phyloP scores from a whole-genome alignment of 2,888 invertebrate species.

The Pediacus dermestoides region DNA sequence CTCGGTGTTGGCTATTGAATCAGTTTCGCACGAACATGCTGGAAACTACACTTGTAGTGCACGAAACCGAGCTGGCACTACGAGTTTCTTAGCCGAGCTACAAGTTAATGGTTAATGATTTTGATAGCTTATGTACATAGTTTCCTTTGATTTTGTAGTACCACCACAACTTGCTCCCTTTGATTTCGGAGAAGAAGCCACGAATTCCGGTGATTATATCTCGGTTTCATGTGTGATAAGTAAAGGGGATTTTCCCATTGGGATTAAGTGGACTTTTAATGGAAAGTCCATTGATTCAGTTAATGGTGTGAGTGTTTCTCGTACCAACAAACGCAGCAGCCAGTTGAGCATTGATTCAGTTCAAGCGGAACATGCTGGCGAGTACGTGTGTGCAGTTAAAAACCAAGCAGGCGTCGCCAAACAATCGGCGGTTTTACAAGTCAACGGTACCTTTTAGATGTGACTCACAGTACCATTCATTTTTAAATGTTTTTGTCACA shows the following conservation, averaged over 20 bases:
- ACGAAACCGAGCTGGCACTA: conserved; percentile 42
- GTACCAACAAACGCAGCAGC: conserved; percentile 52
- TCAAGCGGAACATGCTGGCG: conserved; percentile 53
- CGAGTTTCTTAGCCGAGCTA: conserved; percentile 47
- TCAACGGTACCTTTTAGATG: conserved; percentile 50
- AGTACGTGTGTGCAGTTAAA: conserved; percentile 53
- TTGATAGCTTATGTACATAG: conserved; percentile 21
- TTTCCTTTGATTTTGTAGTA: conserved; percentile 42
- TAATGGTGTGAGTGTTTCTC: conserved; percentile 46
- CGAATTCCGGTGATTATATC: conserved; percentile 63
- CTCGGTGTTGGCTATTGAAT: conserved; percentile 61
- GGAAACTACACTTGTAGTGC: conserved; percentile 75
- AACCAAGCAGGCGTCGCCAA: conserved; percentile 54
- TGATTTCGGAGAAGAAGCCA: conserved; percentile 51
- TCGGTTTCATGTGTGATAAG: conserved; percentile 61
- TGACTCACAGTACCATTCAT: too few relatives aligned
- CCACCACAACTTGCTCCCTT: conserved; percentile 49
- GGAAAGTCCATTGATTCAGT: conserved; percentile 42
- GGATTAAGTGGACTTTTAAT: conserved; percentile 45
- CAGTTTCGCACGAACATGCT: conserved; percentile 63
- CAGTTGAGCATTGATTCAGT: conserved; percentile 55
- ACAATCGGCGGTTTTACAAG: conserved; percentile 52
- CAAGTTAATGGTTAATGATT: conserved; percentile 64
- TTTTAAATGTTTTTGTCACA: conserved; percentile 8
- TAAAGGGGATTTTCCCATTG: conserved; percentile 64